Evolutionary conservation across 37 sponge, comb jelly and placozoan genomes (phyloP).

Genomic region (Chondrosia reniformis): DNA sequence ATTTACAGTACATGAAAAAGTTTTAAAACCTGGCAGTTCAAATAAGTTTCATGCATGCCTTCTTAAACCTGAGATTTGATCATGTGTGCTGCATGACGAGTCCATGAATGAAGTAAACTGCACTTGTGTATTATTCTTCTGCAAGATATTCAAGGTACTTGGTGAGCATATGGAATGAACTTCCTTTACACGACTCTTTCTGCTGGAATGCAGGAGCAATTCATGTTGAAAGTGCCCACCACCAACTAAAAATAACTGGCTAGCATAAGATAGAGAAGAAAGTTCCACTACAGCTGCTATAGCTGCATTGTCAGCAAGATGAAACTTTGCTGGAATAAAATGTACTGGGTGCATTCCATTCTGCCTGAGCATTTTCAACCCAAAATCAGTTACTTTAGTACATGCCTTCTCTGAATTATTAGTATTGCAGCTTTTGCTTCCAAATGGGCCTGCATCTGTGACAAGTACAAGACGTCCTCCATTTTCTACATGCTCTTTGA

Average conservation of each 20-base stretch:
- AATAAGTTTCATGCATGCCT: too few species aligned
- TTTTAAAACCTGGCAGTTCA: too few species aligned
- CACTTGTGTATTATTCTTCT: neutral
- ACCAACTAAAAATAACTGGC: neutral
- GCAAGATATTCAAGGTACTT: neutral
- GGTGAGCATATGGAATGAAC: conserved; percentile 10
- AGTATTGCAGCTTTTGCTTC: neutral
- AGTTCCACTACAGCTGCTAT: conserved; percentile 1
- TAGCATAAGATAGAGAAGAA: neutral
- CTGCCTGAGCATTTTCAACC: neutral
- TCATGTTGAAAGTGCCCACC: conserved; percentile 1
- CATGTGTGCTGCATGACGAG: neutral
- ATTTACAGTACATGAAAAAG: too few species aligned
- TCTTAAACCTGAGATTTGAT: too few species aligned
- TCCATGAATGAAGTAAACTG: neutral
- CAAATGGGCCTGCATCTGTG: conserved; percentile 2
- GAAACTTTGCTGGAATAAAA: neutral
- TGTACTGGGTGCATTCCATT: neutral
- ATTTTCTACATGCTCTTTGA: neutral
- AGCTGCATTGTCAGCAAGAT: neutral
- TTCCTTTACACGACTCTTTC: neutral
- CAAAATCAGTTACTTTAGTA: too few species aligned
- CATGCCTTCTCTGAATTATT: too few species aligned
- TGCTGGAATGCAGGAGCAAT: neutral
- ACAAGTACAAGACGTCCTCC: neutral